These are phyloP conservation scores for Okamejei kenojei DNA, from an alignment of 2,797 vertebrate genomes.

Conservation along the genomic window DNA sequence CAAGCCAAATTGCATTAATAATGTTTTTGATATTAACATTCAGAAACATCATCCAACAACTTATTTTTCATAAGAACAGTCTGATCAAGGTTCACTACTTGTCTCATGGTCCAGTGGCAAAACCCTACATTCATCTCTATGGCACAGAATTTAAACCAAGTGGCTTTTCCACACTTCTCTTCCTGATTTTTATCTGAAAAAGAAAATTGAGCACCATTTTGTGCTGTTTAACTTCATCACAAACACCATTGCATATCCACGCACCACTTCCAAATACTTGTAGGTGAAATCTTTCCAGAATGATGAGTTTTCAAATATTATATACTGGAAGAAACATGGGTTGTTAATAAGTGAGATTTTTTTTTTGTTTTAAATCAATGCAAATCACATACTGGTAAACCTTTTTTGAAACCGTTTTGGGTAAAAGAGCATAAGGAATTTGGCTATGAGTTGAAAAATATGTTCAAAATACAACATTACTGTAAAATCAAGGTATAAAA, in stretches of 20 bases:
- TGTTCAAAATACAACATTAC: too few relatives aligned
- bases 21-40: slow-evolving; percentile 3
- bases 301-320: background rate
- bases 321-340: background rate
- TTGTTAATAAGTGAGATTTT: background rate
- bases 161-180: background rate
- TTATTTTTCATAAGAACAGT: background rate
- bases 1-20: slow-evolving; percentile 16
- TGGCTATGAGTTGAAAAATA: too few relatives aligned
- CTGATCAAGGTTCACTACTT: background rate
- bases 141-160: background rate
- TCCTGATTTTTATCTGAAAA: background rate
- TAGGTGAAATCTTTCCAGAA: background rate
- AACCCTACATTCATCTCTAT: background rate
- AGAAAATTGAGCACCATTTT: background rate
- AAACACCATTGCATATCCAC: too few relatives aligned
- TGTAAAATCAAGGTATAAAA: too few relatives aligned
- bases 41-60: background rate
- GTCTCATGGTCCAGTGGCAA: background rate
- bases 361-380: background rate
- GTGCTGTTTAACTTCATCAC: background rate
- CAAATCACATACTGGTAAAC: background rate
- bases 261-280: background rate
- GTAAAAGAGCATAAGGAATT: too few relatives aligned
- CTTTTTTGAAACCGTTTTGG: too few relatives aligned